A percentile compares a stretch with the other conserved stretches of the same genome.
Evolutionary conservation across 2,113 vertebrate species (phyloP).

Genomic region (Sigmodon hispidus): DNA sequence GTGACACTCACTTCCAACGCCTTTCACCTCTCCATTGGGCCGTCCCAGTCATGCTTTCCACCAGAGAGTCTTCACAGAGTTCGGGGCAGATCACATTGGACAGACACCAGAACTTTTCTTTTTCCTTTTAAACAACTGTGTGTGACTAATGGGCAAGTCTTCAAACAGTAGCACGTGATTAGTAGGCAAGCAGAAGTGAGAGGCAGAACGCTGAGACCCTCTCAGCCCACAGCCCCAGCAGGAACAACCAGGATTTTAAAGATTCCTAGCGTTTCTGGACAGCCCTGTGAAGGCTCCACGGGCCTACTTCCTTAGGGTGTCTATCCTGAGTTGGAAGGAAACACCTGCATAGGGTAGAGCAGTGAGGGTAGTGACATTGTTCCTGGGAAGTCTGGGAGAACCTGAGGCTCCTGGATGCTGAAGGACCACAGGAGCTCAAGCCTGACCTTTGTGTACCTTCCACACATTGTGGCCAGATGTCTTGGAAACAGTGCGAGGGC

Average conservation of each 20-base stretch:
- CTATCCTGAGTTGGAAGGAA: conserved; percentile 64
- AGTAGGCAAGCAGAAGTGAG: background rate
- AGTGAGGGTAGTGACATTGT: conserved; percentile 39
- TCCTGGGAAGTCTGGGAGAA: background rate
- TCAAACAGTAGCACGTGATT: background rate
- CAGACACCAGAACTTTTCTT: background rate
- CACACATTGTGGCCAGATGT: rapidly evolving
- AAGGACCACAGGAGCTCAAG: background rate
- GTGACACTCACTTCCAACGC: background rate
- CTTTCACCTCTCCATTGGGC: background rate
- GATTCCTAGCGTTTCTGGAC: background rate
- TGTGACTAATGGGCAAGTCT: background rate
- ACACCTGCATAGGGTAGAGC: conserved; percentile 61
- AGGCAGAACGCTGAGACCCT: background rate
- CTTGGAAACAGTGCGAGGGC: background rate
- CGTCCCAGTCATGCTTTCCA: no score
- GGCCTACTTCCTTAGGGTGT: conserved; percentile 40
- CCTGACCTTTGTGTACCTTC: background rate
- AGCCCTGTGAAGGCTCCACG: background rate
- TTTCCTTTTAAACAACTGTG: background rate
- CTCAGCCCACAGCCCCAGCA: background rate
- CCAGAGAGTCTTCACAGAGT: rapidly evolving
- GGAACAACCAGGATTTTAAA: background rate
- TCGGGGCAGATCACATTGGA: no score
- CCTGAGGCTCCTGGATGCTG: background rate